Conservation (phyloP, 2,797 vertebrate genomes). For the Sarcoramphus papa region DNA sequence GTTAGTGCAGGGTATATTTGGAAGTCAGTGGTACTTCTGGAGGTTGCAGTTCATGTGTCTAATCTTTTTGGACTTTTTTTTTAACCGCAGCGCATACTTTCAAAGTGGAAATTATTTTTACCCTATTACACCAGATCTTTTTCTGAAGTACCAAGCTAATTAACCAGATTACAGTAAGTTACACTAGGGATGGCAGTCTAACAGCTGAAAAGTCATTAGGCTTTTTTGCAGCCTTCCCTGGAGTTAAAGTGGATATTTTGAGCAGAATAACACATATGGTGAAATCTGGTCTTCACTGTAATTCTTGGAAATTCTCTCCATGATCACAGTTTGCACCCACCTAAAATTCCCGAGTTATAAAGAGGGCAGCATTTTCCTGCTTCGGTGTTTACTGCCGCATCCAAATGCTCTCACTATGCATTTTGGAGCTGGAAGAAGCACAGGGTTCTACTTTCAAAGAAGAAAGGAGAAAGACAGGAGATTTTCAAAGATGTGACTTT, state of each 20-base stretch:
- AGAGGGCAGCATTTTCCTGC: not conserved
- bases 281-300: not conserved
- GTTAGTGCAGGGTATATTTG: not conserved
- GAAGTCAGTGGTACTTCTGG: not conserved
- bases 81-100: not conserved
- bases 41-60: not conserved
- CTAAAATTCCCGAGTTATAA: not conserved
- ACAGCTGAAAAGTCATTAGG: constrained; percentile 6
- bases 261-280: not conserved
- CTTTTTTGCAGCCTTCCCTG: not conserved
- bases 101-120: not conserved
- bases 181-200: not conserved
- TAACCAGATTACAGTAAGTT: not conserved
- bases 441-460: not conserved
- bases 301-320: constrained; percentile 2
- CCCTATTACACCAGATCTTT: not conserved
- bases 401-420: not conserved
- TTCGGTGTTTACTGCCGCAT: not conserved
- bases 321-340: not conserved
- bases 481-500: not conserved
- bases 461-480: not conserved
- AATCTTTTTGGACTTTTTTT: not conserved
- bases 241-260: constrained; percentile 9
- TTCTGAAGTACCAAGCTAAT: not conserved
- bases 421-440: not conserved